Conservation (phyloP, 92 coral and sea anemone genomes). For the Scolanthus callimorphus region DNA sequence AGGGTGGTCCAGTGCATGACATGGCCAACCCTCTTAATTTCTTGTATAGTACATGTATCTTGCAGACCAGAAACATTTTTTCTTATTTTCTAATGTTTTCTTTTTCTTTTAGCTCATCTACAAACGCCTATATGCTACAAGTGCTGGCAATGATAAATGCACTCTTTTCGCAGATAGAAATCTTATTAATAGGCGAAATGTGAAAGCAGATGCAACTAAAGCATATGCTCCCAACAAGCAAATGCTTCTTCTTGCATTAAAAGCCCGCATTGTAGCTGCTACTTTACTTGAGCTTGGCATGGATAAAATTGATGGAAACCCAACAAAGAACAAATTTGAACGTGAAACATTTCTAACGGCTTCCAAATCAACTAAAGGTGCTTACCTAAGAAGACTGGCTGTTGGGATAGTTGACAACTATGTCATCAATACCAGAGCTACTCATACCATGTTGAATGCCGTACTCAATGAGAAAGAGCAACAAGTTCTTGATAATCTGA, state of each 20-base stretch:
- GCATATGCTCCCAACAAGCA: no score
- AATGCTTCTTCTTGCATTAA: no score
- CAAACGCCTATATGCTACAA: no score
- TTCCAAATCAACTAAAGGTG: neutral
- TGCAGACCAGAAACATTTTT: no score
- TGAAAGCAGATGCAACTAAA: conserved; percentile 15
- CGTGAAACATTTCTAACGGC: no score
- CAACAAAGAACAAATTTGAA: conserved; percentile 1
- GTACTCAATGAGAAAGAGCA: conserved; percentile 12
- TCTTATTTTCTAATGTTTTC: no score
- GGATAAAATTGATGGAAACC: conserved; percentile 10
- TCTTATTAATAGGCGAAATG: conserved; percentile 31
- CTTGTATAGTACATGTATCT: no score
- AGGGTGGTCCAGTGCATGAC: no score
- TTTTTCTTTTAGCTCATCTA: no score
- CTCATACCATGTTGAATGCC: neutral
- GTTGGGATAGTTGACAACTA: conserved; percentile 7
- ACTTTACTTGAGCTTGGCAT: conserved; percentile 21
- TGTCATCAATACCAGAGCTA: neutral
- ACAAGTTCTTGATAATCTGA: neutral
- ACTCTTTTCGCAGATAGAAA: conserved; percentile 26
- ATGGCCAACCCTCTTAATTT: no score
- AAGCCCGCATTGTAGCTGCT: no score
- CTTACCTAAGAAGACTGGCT: conserved; percentile 5
- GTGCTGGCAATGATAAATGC: conserved; percentile 22